Base-by-base conservation (phyloP, 1,140 invertebrate genomes). In the Halesus radiatus region DNA sequence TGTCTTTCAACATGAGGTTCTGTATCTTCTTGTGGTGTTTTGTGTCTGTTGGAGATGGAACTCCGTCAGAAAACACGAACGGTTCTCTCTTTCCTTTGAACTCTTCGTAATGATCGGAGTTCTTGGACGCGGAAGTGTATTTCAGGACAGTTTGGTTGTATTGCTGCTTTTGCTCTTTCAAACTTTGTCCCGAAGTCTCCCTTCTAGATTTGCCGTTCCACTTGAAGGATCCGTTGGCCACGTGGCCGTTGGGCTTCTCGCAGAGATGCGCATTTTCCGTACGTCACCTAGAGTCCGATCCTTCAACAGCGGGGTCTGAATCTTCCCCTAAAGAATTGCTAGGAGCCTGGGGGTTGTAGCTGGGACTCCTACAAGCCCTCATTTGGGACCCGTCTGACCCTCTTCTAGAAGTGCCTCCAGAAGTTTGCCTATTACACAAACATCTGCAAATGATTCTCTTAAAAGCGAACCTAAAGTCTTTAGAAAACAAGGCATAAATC, bases 391-490 rank as follows among this genome's bases (percentile, higher is more conserved):
- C 92, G 75, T 93, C 92, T n/a, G 92, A 93, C 7, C 92, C 92
- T 23, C 92, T 88, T 62, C 92, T 86, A 15, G 90, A 85, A 3
- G 86, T 50, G 3, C 81, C 81, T 1, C 66, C 64, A 1, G 80
- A 76, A 13, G 81, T 84, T 3, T 86, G 86, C 26, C 86, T 84
- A 4, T 85, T 86, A 87, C 94, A 96, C 83, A 95, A 92, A 85
- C 94, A 96, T 81, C 93, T 92, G 88, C 96, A 98, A 84, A 98
- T 94, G 84, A 98, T 97, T 84, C 93, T 93, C 88, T 96, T 96
- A 91, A 98, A 98, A 16, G 97, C 97, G 85, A 94, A 95, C 81
- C 96, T 92, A 87, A 98, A 98, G 87, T 97, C 96, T 87, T 96
- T 95, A 84, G 96, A 97, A 88, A 98, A 98, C 62, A 97, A 91